Evolutionary conservation across 1,140 invertebrate genomes (phyloP), one percentile per base, ranked within the genome.

Genomic region (Drosophila lacteicornis): DNA sequence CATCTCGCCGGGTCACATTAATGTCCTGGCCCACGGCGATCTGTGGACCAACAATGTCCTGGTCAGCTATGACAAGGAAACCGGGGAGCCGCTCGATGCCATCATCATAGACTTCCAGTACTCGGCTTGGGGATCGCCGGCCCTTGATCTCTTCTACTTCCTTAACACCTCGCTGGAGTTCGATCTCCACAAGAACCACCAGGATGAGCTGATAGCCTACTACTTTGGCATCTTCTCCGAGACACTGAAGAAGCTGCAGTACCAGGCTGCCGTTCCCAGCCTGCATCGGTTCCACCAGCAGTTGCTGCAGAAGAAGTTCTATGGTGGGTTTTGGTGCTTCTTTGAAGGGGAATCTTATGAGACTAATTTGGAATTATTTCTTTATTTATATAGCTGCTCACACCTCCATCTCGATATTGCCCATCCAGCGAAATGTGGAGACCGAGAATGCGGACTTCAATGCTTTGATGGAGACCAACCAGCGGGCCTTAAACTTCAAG

Each of bases 21-120:
- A 94, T 75, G 95, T 95, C 1, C 91, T 96, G 45, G 94, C 94
- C 59, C 95, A 96, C 46, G 95, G 95, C 11, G 95, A 96, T 90
- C 93, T 94, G 13, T 96, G 95, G 95, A 92, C 94, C 0, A 96
- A 95, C 70, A 96, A 96, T 80, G 94, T 96, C 78, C 81, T 96
- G 46, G 95, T 96, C 75, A 93, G 93, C 46, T 95, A 96, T 75
- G 91, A 94, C 57, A 70, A 93, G 3, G 51, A 46, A 2, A 81
- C 79, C 0, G 92, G 91, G 1, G 93, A 94, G 75, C 92, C 94
- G 0, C 74, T 93, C 22, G 93, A 94, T 58, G 93, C 94, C 2
- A 94, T 92, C 1, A 75, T 93, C 11, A 91, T 93, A 47, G 92
- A 93, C 59, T 93, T 92, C 12, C 92, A 93, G 59, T 93, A 91